Base-by-base conservation (phyloP, 2,888 invertebrate genomes). In the Microctonus brassicae region DNA sequence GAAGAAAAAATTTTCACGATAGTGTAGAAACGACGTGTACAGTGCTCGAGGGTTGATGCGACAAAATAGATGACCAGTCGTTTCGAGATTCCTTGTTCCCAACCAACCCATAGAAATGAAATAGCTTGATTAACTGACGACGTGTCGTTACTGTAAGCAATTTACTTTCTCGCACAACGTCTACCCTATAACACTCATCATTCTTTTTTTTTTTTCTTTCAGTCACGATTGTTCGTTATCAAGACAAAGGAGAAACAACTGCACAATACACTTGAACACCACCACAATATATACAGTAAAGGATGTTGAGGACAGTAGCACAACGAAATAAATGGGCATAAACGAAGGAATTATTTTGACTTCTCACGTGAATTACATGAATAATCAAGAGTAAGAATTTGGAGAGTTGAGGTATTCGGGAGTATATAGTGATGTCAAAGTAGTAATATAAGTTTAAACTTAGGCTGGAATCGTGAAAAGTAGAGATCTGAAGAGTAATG, bases 111-210 rank as follows among this genome's bases (percentile, higher is more conserved):
- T 71, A 80, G 80, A 80, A 83, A 77, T 85, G 83, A 84, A 87
- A 87, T 84, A 83, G 84, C 86, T 87, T 87, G 87, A 87, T 87
- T 87, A 87, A 87, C 87, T 80, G 85, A 83, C 83, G 83, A 86
- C 81, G 82, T 80, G 80, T 85, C 85, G 83, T 85, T 83, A 84
- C 82, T 77, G 80, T 78, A 79, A 79, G 82, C 79, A 83, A 82
- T 79, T 80, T 73, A 77, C 72, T 80, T 82, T 83, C 82, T 80
- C 83, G 81, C 78, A 11, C 3, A 34, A 58, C 53, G 60, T 7
- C 36, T 29, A 52, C 61, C 36, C 39, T 29, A 39, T 42, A 24
- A 55, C 47, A 63, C 42, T 1, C 47, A 47, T 47, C 42, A n/a
- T 42, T 3, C 42, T n/a, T 42, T 42, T 42, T 47, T 47, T 17